These are phyloP conservation scores for Gobius niger DNA, from an alignment of 2,113 vertebrate genomes.

Conservation along the genomic window DNA sequence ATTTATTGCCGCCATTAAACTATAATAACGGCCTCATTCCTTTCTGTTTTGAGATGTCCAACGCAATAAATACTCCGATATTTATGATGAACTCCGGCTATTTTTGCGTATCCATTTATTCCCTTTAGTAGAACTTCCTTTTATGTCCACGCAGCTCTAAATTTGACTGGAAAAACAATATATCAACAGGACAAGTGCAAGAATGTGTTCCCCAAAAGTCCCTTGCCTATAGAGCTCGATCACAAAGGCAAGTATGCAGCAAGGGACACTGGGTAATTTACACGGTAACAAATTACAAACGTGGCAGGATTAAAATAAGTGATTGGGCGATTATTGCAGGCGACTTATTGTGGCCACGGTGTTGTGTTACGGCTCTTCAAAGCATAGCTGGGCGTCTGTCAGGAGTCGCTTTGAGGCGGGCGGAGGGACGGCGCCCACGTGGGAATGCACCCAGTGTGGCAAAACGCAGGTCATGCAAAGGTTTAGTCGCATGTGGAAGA, in stretches of 20 bases:
- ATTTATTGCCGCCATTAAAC: background rate
- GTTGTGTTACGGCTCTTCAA: conserved; percentile 35
- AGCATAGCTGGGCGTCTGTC: conserved; percentile 27
- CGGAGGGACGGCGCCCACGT: conserved; percentile 19
- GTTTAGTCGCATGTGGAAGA: background rate
- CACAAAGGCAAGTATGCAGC: background rate
- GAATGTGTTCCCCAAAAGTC: background rate
- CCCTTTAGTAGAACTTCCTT: background rate
- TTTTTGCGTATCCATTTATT: background rate
- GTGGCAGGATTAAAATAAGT: conserved; percentile 27
- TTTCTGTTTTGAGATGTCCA: background rate
- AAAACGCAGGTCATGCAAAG: background rate
- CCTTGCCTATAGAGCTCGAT: conserved; percentile 5
- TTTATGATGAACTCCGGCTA: background rate
- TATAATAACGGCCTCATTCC: background rate
- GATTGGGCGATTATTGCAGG: conserved; percentile 25
- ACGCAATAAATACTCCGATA: background rate
- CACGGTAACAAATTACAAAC: conserved; percentile 35
- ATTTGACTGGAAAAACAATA: background rate
- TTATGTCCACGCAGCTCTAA: background rate
- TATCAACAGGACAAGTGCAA: background rate
- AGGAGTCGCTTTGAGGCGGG: conserved; percentile 14
- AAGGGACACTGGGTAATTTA: conserved; percentile 17
- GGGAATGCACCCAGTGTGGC: conserved; percentile 1
- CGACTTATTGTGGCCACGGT: conserved; percentile 12